A percentile compares a stretch with the other conserved stretches of the same genome.
phyloP scores from a whole-genome alignment of 2,113 vertebrate species.

The Mustelus asterias region DNA sequence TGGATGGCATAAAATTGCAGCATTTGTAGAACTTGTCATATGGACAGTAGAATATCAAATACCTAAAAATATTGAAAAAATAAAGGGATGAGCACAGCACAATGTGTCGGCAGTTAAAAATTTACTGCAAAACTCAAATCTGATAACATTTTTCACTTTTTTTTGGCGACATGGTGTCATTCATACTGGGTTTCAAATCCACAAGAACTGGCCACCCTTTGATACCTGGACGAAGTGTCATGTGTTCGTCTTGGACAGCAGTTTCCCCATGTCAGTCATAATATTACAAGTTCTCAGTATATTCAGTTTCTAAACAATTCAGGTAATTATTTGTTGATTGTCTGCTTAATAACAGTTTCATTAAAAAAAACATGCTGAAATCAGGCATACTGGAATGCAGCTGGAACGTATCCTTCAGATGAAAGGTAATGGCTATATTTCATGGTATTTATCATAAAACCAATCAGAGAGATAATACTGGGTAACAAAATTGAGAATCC shows the following conservation, averaged over 20 bases:
- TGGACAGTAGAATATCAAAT: conserved; percentile 86
- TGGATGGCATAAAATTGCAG: conserved; percentile 67
- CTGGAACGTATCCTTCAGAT: not conserved
- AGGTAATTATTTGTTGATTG: not conserved
- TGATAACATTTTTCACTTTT: not conserved
- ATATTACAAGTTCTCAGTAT: not conserved
- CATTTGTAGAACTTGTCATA: conserved; percentile 68
- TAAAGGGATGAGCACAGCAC: not conserved
- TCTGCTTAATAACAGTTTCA: not conserved
- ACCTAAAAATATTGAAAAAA: conserved; percentile 62
- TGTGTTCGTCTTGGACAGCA: not conserved
- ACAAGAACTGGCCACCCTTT: not conserved
- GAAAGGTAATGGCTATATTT: not conserved
- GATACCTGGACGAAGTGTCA: not conserved
- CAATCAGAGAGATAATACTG: not conserved
- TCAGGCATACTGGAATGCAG: not conserved
- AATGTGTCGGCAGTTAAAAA: not conserved
- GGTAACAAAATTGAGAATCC: not conserved
- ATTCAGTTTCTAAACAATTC: not conserved
- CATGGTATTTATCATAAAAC: not conserved
- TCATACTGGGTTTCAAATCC: not conserved
- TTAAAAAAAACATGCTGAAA: not conserved
- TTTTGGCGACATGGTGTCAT: not conserved
- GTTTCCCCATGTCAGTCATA: not conserved
- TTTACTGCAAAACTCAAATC: not conserved